Evolutionary conservation across 2,797 vertebrate genomes (phyloP), one percentile per base, ranked within the genome.

Genomic region (Botia almorhae): DNA sequence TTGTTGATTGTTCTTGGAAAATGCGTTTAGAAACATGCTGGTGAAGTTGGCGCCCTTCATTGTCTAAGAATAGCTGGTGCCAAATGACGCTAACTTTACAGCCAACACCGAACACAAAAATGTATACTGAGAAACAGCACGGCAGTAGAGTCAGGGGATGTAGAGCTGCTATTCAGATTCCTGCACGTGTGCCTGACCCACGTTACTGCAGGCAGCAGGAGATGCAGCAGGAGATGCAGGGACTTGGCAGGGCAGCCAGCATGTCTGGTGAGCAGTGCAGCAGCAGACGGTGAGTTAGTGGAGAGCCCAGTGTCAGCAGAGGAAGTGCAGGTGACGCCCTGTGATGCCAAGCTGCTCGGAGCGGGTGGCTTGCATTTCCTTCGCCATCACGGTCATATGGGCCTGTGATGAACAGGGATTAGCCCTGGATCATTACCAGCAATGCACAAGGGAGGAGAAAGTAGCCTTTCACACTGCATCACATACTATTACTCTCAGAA

Each of bases 241-340:
- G 10, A 19, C 51, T 60, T 85, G 84, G 85, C 84, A 80, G 48
- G 74, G 70, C 65, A 68, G 79, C 68, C 81, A 14, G 73, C 53
- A 23, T 84, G 82, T 82, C 82, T 84, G 82, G 64, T 46, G 82
- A 85, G 74, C 75, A 23, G 73, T 69, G 43, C 53, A 80, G 50
- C 71, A 85, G 82, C 83, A 83, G 80, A 77, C 82, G 84, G 81
- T 26, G 68, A 71, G 69, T 82, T 85, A 65, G 36, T 46, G 60
- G 81, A 85, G 83, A 86, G 76, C 80, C 73, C 82, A 69, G 81
- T 78, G 72, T 78, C 60, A 69, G 85, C 82, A 81, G 36, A 56
- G 83, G 83, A 84, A 86, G 83, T 83, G 77, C 87, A 82, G 85
- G 86, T 83, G 90, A 91, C 90, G 86, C 69, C 81, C 76, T 29